Evolutionary conservation across 2,797 vertebrate species (phyloP).

Genomic region (Semotilus atromaculatus): DNA sequence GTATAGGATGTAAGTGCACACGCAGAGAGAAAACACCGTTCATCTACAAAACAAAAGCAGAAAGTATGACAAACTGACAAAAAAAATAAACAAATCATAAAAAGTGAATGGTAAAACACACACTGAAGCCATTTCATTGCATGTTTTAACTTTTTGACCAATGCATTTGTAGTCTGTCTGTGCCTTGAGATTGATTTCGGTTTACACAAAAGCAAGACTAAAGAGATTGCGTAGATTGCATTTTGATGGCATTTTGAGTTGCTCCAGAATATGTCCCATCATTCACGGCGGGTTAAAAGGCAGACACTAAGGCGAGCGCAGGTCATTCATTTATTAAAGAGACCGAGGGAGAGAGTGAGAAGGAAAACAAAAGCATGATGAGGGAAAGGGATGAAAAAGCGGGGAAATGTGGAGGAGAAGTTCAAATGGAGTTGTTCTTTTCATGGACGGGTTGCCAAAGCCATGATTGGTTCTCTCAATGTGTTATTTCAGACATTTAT

Average conservation of each 20-base stretch:
- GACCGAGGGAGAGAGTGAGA: constrained; percentile 25
- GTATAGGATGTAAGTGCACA: constrained; percentile 26
- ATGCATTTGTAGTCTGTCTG: constrained; percentile 13
- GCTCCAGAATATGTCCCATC: constrained; percentile 36
- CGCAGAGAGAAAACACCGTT: constrained; percentile 3
- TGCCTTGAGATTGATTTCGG: constrained; percentile 13
- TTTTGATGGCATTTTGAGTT: constrained; percentile 42
- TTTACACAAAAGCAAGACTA: constrained; percentile 47
- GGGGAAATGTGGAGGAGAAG: constrained; percentile 2
- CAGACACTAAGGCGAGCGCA: constrained; percentile 28
- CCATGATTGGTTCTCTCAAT: constrained; percentile 62
- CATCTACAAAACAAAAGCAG: background rate
- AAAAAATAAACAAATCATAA: constrained; percentile 4
- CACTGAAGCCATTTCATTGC: constrained; percentile 13
- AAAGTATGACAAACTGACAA: background rate
- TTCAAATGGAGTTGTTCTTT: constrained; percentile 60
- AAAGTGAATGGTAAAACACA: background rate
- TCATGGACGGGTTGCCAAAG: constrained; percentile 57
- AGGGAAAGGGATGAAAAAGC: constrained; percentile 31
- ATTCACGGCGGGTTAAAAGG: constrained; percentile 54
- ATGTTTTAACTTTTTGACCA: background rate
- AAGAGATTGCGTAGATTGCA: constrained; percentile 49
- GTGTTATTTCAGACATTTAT: constrained; percentile 66
- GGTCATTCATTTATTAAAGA: constrained; percentile 50
- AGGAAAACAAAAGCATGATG: constrained; percentile 51